phyloP scores from a whole-genome alignment of 2,888 invertebrate species.

The Zygogramma bicolorata region DNA sequence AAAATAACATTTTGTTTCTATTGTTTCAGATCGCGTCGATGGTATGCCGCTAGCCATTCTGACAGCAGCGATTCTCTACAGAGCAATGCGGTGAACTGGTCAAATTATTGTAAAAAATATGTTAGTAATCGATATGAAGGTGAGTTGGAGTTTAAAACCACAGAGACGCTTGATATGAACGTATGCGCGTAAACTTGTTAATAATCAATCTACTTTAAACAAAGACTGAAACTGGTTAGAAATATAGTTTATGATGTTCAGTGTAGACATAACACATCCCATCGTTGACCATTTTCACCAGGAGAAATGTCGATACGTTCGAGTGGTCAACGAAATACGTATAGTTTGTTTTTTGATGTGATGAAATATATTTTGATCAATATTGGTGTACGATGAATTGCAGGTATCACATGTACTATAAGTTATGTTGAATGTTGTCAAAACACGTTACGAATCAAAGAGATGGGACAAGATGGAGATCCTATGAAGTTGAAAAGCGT shows the following conservation, averaged over 20 bases:
- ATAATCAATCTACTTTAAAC: slow-evolving; percentile 63
- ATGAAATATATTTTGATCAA: slow-evolving; percentile 2
- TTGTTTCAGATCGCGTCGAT: slow-evolving; percentile 27
- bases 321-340: not conserved
- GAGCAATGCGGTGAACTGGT: slow-evolving; percentile 30
- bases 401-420: not conserved
- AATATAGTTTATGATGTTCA: slow-evolving; percentile 30
- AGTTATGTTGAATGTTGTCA: not conserved
- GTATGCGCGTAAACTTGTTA: slow-evolving; percentile 62
- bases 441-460: not conserved
- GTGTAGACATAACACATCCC: not conserved
- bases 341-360: not conserved
- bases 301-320: no score
- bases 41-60: slow-evolving; percentile 18
- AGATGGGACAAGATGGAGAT: not conserved
- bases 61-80: slow-evolving; percentile 21
- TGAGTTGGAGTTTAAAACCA: slow-evolving; percentile 50
- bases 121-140: slow-evolving; percentile 43
- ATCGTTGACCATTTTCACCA: slow-evolving; percentile 13
- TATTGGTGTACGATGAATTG: not conserved
- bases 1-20: not conserved
- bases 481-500: not conserved
- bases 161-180: slow-evolving; percentile 60
- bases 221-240: slow-evolving; percentile 62
- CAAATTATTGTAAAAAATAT: slow-evolving; percentile 23